Evolutionary conservation across 2,113 vertebrate species (phyloP).

Genomic region (Cyanoderma ruficeps): DNA sequence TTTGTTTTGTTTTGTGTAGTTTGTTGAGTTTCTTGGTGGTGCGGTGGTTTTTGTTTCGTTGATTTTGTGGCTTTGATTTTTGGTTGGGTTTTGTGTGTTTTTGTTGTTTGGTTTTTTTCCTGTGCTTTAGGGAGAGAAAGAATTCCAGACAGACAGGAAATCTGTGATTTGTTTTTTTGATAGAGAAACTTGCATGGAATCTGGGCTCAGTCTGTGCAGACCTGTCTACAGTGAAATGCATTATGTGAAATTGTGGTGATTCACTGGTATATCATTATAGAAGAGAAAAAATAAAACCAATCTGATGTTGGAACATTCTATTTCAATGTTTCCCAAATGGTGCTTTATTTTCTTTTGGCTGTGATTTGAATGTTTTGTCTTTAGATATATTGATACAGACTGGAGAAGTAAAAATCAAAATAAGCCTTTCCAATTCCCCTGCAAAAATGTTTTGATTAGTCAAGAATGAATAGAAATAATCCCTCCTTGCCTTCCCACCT

Average conservation of each 20-base stretch:
- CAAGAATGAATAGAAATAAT: background rate
- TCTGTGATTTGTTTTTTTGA: background rate
- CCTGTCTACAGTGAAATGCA: background rate
- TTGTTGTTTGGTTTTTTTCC: too few relatives aligned
- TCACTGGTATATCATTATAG: background rate
- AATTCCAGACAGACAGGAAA: background rate
- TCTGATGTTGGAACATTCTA: background rate
- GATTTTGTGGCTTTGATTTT: background rate
- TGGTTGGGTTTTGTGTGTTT: background rate
- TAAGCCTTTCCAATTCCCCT: background rate
- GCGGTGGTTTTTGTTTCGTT: background rate
- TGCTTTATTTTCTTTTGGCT: background rate
- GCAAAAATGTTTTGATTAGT: background rate
- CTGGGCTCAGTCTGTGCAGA: background rate
- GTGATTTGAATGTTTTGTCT: slow-evolving; percentile 12
- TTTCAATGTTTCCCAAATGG: background rate
- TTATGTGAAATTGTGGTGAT: background rate
- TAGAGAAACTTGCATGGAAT: background rate
- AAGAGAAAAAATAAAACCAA: background rate
- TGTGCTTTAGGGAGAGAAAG: background rate
- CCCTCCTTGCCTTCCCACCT: background rate
- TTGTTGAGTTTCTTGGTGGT: background rate
- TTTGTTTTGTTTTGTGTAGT: background rate
- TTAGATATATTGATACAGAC: background rate
- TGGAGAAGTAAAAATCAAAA: slow-evolving; percentile 1